Conservation (phyloP, 1,140 invertebrate species). For the Aphaenogaster rudis region DNA sequence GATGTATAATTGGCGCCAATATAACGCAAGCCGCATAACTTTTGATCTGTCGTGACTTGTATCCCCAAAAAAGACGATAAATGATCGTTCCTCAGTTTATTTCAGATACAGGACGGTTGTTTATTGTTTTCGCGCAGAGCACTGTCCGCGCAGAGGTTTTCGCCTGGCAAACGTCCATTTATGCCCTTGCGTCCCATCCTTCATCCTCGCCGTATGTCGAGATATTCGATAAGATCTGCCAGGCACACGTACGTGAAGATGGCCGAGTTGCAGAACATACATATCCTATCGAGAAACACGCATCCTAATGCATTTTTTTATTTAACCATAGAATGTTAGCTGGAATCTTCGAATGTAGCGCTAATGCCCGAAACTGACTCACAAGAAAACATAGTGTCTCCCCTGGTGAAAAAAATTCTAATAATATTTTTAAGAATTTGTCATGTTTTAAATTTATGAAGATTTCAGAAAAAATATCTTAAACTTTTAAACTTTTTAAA, state of each 20-base stretch:
- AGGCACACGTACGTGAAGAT: constrained; percentile 26
- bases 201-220: constrained; percentile 19
- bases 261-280: neutral
- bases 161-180: constrained; percentile 50
- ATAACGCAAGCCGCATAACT: neutral
- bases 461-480: no score
- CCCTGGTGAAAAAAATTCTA: no score
- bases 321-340: neutral
- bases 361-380: neutral
- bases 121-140: constrained; percentile 60
- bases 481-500: no score
- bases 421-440: no score
- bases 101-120: constrained; percentile 43
- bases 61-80: neutral
- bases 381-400: no score
- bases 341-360: neutral
- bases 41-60: neutral
- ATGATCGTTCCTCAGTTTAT: neutral
- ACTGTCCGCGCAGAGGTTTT: constrained; percentile 43
- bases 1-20: neutral
- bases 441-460: no score
- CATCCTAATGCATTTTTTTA: neutral
- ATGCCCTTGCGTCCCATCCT: neutral
- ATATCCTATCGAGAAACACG: neutral
- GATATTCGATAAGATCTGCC: constrained; percentile 23